phyloP scores from a whole-genome alignment of 23 tunicate genomes.

The Styela clava region DNA sequence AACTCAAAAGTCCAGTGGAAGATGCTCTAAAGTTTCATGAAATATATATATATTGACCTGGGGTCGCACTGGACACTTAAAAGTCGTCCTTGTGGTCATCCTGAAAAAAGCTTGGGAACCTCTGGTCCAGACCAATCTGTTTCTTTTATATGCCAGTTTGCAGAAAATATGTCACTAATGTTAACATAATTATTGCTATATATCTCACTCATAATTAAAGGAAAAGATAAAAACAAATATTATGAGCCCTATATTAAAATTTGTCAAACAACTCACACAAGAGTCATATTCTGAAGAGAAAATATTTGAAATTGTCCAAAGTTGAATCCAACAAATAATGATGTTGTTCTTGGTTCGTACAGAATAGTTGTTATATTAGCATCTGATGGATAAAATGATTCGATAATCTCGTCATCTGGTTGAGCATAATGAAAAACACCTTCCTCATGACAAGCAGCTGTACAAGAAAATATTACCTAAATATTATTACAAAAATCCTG shows the following conservation, averaged over 20 bases:
- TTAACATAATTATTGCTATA: no score
- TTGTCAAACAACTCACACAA: constrained; percentile 34
- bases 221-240: not conserved
- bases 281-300: constrained; percentile 30
- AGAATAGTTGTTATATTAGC: constrained; percentile 39
- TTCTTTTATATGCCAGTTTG: no score
- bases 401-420: constrained; percentile 58
- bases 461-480: not conserved
- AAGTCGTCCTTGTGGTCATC: no score
- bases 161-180: no score
- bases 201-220: no score
- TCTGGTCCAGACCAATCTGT: no score
- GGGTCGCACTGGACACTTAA: no score
- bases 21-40: no score
- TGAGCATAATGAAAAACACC: constrained; percentile 37
- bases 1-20: no score
- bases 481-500: not conserved
- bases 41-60: no score
- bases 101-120: no score
- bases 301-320: constrained; percentile 86
- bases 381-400: constrained; percentile 39
- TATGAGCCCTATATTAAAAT: no score
- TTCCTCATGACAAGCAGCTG: constrained; percentile 66
- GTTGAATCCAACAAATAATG: constrained; percentile 72
- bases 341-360: constrained; percentile 49